phyloP scores from a whole-genome alignment of 2,888 invertebrate species.

The Dendrolimus houi region DNA sequence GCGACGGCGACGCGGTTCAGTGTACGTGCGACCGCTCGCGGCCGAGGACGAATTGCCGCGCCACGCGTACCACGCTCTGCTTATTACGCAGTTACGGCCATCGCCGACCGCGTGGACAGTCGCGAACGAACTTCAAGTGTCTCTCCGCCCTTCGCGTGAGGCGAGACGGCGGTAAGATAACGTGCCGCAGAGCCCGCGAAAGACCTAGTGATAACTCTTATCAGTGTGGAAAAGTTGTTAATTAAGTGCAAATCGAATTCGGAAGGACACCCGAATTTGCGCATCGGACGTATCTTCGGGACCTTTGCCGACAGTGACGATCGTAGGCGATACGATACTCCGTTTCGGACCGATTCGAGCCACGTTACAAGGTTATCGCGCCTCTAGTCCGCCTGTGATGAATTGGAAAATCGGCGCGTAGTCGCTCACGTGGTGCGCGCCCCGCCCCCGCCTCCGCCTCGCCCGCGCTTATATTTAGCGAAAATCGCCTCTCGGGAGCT shows the following conservation, averaged over 20 bases:
- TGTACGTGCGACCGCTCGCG: constrained; percentile 68
- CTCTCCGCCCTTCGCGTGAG: constrained; percentile 15
- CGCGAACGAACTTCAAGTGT: constrained; percentile 29
- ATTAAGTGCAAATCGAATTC: constrained; percentile 48
- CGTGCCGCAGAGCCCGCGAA: constrained; percentile 17
- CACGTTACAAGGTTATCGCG: constrained; percentile 75
- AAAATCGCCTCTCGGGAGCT: constrained; percentile 73
- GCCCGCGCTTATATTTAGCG: constrained; percentile 72
- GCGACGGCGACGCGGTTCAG: constrained; percentile 40
- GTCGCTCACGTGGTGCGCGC: constrained; percentile 72
- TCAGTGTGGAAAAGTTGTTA: constrained; percentile 64
- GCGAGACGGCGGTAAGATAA: constrained; percentile 11
- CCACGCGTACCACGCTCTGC: constrained; percentile 41
- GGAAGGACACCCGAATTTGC: constrained; percentile 41
- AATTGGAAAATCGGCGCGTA: constrained; percentile 77
- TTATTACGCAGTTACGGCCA: constrained; percentile 71
- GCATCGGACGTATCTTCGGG: constrained; percentile 38
- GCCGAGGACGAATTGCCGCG: constrained; percentile 51
- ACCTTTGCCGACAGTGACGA: constrained; percentile 40
- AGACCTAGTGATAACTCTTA: constrained; percentile 55
- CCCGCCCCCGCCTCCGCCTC: constrained; percentile 64
- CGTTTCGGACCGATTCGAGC: constrained; percentile 53
- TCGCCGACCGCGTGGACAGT: constrained; percentile 65
- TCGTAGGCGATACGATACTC: constrained; percentile 48
- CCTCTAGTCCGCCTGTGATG: constrained; percentile 69